Conservation (phyloP, 30 jellyfish, hydroid and myxozoan species). For the Aurelia aurita region DNA sequence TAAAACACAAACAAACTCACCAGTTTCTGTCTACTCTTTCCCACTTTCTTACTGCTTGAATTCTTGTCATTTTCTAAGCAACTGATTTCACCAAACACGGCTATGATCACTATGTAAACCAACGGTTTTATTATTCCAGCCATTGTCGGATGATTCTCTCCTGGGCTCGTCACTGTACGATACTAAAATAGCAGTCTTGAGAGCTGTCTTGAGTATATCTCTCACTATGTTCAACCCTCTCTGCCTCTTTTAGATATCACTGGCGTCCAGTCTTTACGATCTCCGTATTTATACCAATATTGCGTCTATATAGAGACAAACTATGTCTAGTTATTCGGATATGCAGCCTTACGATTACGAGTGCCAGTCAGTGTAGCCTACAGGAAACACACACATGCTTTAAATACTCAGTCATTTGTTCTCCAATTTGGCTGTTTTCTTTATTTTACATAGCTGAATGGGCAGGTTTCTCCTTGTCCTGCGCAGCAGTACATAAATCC, state of each 20-base stretch:
- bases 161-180: no score
- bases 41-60: neutral
- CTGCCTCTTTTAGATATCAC: no score
- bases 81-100: slow-evolving; percentile 28
- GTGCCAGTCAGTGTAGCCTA: no score
- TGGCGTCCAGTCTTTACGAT: no score
- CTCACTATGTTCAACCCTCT: no score
- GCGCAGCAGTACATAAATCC: slow-evolving; percentile 49
- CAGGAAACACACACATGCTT: slow-evolving; percentile 3
- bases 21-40: slow-evolving; percentile 8
- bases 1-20: slow-evolving; percentile 6
- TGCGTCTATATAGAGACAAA: no score
- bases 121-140: slow-evolving; percentile 14
- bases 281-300: no score
- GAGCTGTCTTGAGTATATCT: no score
- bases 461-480: slow-evolving; percentile 27
- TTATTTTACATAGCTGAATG: slow-evolving; percentile 30
- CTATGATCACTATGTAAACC: slow-evolving; percentile 31
- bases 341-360: no score
- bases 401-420: slow-evolving; percentile 15
- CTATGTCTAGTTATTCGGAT: no score
- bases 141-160: neutral
- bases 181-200: no score
- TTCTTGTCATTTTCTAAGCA: slow-evolving; percentile 10
- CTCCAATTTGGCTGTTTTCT: slow-evolving; percentile 7